Percentiles rank a stretch among this genome's conserved stretches.
Evolutionary conservation across 2,113 vertebrate species (phyloP).

Genomic region (Condylura cristata): DNA sequence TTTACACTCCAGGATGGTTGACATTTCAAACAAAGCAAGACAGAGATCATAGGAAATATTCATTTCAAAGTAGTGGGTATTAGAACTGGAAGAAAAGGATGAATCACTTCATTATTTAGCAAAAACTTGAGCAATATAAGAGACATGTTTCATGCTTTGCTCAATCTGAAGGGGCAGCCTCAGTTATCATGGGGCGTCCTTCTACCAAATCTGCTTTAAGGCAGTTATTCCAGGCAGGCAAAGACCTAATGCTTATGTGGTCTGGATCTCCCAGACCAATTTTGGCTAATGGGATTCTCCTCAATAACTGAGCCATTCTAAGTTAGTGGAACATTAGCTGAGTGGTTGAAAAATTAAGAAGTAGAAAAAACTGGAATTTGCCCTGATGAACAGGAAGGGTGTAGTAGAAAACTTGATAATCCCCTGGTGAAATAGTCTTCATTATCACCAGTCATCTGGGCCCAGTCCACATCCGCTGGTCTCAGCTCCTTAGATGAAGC

Average conservation of each 20-base stretch:
- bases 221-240: background rate
- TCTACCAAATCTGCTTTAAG: no score
- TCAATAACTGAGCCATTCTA: background rate
- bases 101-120: background rate
- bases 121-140: background rate
- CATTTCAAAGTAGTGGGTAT: constrained; percentile 16
- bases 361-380: background rate
- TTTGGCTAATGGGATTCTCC: background rate
- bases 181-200: background rate
- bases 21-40: background rate
- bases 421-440: background rate
- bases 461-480: constrained; percentile 35
- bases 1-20: background rate
- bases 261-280: background rate
- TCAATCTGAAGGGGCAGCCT: background rate
- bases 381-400: background rate
- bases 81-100: background rate
- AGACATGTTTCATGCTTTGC: background rate
- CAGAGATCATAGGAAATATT: background rate
- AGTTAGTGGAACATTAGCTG: background rate
- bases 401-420: background rate
- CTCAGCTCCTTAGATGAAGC: background rate
- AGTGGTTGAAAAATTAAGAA: background rate
- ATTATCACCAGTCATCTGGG: constrained; percentile 14
- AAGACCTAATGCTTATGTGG: background rate